Base-by-base conservation (phyloP, 2,113 vertebrate genomes). In the Heteronetta atricapilla region DNA sequence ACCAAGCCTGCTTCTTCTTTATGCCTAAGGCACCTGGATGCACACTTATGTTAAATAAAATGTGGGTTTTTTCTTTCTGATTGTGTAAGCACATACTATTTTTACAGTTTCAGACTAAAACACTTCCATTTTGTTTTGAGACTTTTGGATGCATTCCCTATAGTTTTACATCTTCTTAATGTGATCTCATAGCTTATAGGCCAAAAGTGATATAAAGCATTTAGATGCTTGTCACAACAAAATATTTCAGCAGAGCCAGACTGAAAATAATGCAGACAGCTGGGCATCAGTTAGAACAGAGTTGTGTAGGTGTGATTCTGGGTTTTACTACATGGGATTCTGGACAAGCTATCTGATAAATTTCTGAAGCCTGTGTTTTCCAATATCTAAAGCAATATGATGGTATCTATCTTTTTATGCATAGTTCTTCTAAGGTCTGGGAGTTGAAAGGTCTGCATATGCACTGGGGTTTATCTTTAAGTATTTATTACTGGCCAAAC, bases 221-320 rank as follows among this genome's bases (percentile, higher is more conserved):
- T 90, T 85, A 76, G 62, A 82, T 69, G 76, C 56, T 85, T 93
- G 48, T 93, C 70, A 79, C 58, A 94, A 66, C 36, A 38, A 64
- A 90, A 78, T 28, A 42, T 75, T 94, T 78, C 53, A 82, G 42
- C 48, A 87, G 31, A 92, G 38, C 6, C 66, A 79, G 53, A 66
- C 16, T 79, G 36, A 86, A 93, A 86, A 82, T 73, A 46, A 58
- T 58, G 60, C 58, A 60, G 29, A 33, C 33, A 83, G 42, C 56
- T 90, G 76, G 82, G 64, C 60, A 66, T 82, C 53, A 36, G 42
- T 46, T 64, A 68, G 73, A 90, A 55, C 1, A 1, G 44, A 59
- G 19, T 33, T 87, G 40, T 87, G 40, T 63, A 63, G 53, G 23
- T 88, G 53, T 31, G 42, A 75, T 74, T 89, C 40, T 80, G 56